Evolutionary conservation across 2,888 invertebrate species (phyloP), one percentile per base, ranked within the genome.

Genomic region (Lacanobia oleracea): DNA sequence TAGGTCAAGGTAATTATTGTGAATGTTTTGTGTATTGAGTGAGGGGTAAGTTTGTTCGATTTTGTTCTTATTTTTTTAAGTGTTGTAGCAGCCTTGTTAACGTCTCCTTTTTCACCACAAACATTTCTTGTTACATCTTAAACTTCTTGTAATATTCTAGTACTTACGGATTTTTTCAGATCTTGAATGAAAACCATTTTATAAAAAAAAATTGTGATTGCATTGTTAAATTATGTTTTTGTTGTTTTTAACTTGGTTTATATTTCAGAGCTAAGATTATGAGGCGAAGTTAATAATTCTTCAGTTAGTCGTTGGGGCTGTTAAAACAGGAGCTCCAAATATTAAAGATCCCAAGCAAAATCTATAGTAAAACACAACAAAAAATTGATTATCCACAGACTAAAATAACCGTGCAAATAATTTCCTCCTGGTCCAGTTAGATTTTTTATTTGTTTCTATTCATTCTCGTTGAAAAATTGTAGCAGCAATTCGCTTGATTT

Each of bases 401-500:
- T 21, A 37, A 61, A 69, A 61, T 61, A 27, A 45, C 12, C 43
- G 0, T 12, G 5, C 37, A 48, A 60, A 40, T 70, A 77, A 63
- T 77, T 70, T 12, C 54, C 60, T 50, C 12, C 43, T 23, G 43
- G 53, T 50, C 21, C 23, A 64, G 40, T 21, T 12, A 21, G 6
- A 0, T 21, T 81, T 84, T 86, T 77, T 88, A 79, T 82, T 79
- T 67, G 43, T 75, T 69, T 81, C 85, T 88, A 87, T 87, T 89
- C 88, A 89, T 90, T 87, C 84, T 62, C 83, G 80, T 83, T 77
- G 85, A 74, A 81, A 88, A 88, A 88, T 86, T 88, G 86, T 79
- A 83, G 83, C 81, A 84, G 84, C 87, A 88, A 88, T 90, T 91
- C 85, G 86, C 90, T 90, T 91, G 88, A 90, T 91, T 92, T 91